Evolutionary conservation across 2,888 invertebrate genomes (phyloP).

Genomic region (Holacanthella duospinosa): DNA sequence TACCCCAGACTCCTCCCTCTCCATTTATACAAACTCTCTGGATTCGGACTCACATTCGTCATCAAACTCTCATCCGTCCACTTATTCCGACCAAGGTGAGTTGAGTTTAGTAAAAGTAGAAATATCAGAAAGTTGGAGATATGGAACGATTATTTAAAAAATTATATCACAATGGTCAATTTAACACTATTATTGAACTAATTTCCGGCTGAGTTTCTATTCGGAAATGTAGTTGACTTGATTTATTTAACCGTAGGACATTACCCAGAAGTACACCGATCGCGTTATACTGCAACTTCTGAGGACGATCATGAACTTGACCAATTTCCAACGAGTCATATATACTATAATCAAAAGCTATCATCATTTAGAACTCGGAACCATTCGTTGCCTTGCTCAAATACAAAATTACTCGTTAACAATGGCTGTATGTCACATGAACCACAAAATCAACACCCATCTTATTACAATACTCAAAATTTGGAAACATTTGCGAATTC

Average conservation of each 20-base stretch:
- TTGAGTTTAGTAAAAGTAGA: too few species aligned
- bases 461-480: background rate
- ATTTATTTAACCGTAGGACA: too few species aligned
- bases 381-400: background rate
- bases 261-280: background rate
- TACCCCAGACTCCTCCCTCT: background rate
- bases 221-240: too few species aligned
- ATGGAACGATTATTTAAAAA: too few species aligned
- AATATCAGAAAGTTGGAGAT: too few species aligned
- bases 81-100: background rate
- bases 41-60: background rate
- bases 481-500: background rate
- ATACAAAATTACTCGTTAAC: too few species aligned
- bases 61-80: background rate
- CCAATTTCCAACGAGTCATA: background rate
- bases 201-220: too few species aligned
- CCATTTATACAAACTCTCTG: background rate
- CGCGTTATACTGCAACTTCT: background rate
- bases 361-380: background rate
- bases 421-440: too few species aligned
- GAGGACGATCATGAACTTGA: background rate
- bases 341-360: background rate
- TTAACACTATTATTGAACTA: too few species aligned
- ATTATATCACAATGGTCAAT: too few species aligned
- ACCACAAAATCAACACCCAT: background rate